Conservation (phyloP, 2,113 vertebrate genomes). For the Etheostoma spectabile region DNA sequence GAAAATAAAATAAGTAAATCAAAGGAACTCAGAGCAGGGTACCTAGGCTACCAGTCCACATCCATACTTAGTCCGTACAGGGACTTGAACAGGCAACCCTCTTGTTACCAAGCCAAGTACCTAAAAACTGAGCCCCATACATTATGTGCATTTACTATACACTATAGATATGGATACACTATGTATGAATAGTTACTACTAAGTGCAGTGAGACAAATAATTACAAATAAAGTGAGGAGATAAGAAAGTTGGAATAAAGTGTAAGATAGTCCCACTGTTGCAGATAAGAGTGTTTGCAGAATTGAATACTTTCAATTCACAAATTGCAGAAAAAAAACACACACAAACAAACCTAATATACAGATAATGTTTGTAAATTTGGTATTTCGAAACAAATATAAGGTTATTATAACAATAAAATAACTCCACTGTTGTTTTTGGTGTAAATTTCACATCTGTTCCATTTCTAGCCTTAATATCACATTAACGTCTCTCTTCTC, state of each 20-base stretch:
- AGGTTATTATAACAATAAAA: neutral
- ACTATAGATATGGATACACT: neutral
- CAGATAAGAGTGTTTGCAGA: no score
- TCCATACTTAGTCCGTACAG: no score
- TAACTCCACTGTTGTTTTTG: neutral
- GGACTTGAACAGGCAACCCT: no score
- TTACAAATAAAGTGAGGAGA: neutral
- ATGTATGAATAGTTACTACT: neutral
- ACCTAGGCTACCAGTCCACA: no score
- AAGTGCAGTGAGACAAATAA: neutral
- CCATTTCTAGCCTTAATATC: neutral
- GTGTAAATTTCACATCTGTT: neutral
- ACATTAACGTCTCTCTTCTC: slow-evolving; percentile 6
- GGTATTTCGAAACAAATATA: neutral
- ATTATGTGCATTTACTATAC: neutral
- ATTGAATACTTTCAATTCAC: no score
- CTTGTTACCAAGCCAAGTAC: no score
- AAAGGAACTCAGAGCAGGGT: no score
- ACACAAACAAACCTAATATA: neutral
- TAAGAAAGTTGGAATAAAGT: neutral
- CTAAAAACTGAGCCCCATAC: no score
- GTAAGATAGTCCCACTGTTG: no score
- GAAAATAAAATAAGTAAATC: no score
- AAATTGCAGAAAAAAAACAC: neutral
- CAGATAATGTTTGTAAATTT: neutral